Evolutionary conservation across 1,140 invertebrate genomes (phyloP), one percentile per base, ranked within the genome.

Genomic region (Euwallacea fornicatus): DNA sequence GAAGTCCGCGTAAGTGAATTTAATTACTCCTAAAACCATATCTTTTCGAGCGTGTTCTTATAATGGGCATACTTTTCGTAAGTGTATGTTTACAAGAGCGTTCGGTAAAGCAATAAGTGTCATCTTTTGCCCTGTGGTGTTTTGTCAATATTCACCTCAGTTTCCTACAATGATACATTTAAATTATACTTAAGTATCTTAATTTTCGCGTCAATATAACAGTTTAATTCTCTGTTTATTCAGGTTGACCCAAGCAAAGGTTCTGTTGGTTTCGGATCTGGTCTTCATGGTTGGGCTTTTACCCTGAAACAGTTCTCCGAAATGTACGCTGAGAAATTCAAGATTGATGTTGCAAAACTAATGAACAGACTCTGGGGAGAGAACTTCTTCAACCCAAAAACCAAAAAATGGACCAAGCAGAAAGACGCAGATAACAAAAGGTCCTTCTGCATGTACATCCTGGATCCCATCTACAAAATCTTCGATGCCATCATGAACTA

Each of bases 231-330:
- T 64, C 71, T 13, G 2, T 72, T 64, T 50, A 61, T 42, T 43
- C 69, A 89, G 88, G 88, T 99, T 76, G 95, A 98, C 83, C 97
- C 97, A 65, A 94, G 93, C 84, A 96, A 96, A 84, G 98, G 98
- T 80, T 98, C 96, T 73, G 98, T 99, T 74, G 98, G 98, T 82
- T 99, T 99, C 84, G 98, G 98, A 73, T 98, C 98, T 46, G 98
- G 94, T 80, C 92, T 99, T 62, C 98, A 99, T 82, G 97, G 98
- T 65, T 99, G 98, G 98, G 98, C 98, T 64, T 99, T 99, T 83
- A 99, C 98, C 62, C 86, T 99, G 50, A 99, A 99, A 85, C 97
- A 99, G 85, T 99, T 99, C 86, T 90, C 98, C 66, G 96, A 99
- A 84, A 98, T 99, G 91, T 99, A 99, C 82, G 91, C 96, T 43